Evolutionary conservation across 2,888 invertebrate species (phyloP), one percentile per base, ranked within the genome.

Genomic region (Acrobasis consociella): DNA sequence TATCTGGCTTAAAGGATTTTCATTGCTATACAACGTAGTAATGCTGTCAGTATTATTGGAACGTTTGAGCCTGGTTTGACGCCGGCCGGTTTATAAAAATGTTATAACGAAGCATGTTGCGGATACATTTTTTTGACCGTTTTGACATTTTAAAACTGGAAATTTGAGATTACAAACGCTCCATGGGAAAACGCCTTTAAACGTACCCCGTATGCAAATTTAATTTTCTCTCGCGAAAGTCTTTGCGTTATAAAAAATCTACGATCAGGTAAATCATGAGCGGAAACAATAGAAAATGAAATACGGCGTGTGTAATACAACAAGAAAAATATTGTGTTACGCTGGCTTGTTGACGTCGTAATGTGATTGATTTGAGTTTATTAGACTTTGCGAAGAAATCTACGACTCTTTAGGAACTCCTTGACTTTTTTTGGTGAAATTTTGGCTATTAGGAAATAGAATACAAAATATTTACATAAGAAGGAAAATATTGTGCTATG

Each of bases 181-280:
- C 42, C 56, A n/a, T 56, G 56, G 42, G 22, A 42, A 42, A 15
- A 10, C 56, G 22, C 42, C 56, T 16, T 56, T 42, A 17, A 9
- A 17, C 5, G 56, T 17, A 46, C 56, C 56, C 42, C 39, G 56
- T 74, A 79, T 78, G 78, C 74, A 80, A 81, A 80, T 81, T 79
- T 76, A 76, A 80, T 81, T 78, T 79, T 73, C 70, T 67, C 70
- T 72, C 73, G 74, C 75, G 66, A 70, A 67, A 63, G 64, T 68
- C 68, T 65, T 62, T 66, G 65, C 61, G 74, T 73, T 75, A 76
- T 78, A 78, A 80, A 80, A 80, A 71, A 70, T 75, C 72, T 74
- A 75, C 74, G 75, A 70, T 68, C 75, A 76, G 72, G 77, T 80
- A 76, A 77, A 76, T 76, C 79, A 78, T 78, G 76, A 79, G 74